Percentiles rank a stretch among this genome's conserved stretches.
Conservation (phyloP, 2,888 invertebrate genomes). For the Conops quadrifasciatus region DNA sequence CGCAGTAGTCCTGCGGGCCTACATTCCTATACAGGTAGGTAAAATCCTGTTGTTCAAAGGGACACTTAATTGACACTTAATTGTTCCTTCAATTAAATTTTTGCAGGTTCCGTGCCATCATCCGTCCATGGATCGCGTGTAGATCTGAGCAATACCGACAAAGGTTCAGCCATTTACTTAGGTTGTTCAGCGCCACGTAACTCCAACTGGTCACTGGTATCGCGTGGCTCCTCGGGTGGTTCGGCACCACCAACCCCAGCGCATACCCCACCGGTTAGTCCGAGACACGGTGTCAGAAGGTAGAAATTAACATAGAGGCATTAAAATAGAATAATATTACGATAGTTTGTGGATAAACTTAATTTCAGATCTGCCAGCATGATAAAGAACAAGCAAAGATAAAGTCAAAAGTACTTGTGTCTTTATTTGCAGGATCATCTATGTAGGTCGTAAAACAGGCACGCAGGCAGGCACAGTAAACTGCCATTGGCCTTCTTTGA, state of each 20-base stretch:
- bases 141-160: conserved; percentile 71
- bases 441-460: too few relatives aligned
- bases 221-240: conserved; percentile 69
- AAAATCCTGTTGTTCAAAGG: background rate
- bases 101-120: conserved; percentile 74
- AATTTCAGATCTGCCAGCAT: conserved; percentile 53
- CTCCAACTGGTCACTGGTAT: conserved; percentile 61
- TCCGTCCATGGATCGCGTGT: conserved; percentile 78
- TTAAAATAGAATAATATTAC: background rate
- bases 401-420: too few relatives aligned
- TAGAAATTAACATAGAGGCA: conserved; percentile 35
- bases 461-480: too few relatives aligned
- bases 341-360: background rate
- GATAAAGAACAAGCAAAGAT: conserved; percentile 57
- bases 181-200: conserved; percentile 65
- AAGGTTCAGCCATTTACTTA: conserved; percentile 71
- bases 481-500: too few relatives aligned
- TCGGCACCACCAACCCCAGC: conserved; percentile 81
- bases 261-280: conserved; percentile 79
- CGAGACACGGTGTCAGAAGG: conserved; percentile 72
- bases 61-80: background rate
- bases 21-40: conserved; percentile 74
- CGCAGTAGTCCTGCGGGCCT: conserved; percentile 83
- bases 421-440: too few relatives aligned
- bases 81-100: conserved; percentile 29